Percentiles rank a stretch among this genome's conserved stretches.
These are phyloP conservation scores for Babylonia areolata DNA, from an alignment of 1,140 invertebrate species.

Conservation along the genomic window DNA sequence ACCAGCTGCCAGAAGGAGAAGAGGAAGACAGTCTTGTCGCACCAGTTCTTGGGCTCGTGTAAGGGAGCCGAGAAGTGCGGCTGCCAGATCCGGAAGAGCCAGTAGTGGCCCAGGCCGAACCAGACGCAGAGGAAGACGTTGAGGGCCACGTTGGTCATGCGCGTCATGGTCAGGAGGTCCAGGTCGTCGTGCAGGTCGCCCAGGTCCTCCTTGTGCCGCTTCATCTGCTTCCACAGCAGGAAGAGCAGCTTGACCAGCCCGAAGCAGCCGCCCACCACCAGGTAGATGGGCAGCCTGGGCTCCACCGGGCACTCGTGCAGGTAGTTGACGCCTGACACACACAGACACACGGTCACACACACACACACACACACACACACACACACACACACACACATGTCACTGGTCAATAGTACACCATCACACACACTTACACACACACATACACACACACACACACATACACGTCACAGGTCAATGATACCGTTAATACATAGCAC, in stretches of 20 bases:
- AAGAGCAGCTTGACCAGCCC: conserved; percentile 62
- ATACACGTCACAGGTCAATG: too few relatives aligned
- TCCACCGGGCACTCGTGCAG: conserved; percentile 68
- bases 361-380: too few relatives aligned
- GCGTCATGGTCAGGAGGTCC: conserved; percentile 51
- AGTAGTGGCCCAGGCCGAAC: conserved; percentile 83
- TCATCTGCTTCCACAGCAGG: conserved; percentile 55
- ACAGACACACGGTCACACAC: too few relatives aligned
- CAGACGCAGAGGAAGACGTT: conserved; percentile 79
- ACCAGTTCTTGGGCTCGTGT: conserved; percentile 76
- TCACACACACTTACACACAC: too few relatives aligned
- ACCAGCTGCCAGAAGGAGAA: conserved; percentile 80
- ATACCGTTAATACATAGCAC: too few relatives aligned
- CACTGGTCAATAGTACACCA: too few relatives aligned
- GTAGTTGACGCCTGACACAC: conserved; percentile 65
- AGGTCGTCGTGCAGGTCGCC: conserved; percentile 54
- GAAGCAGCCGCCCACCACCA: conserved; percentile 68
- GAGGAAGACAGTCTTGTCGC: conserved; percentile 66
- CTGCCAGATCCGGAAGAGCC: conserved; percentile 59
- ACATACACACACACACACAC: too few relatives aligned
- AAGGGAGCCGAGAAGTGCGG: conserved; percentile 77
- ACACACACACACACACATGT: too few relatives aligned
- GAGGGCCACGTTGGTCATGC: conserved; percentile 55
- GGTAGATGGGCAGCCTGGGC: conserved; percentile 69
- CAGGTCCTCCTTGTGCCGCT: conserved; percentile 51